phyloP scores from a whole-genome alignment of 2,888 invertebrate species.

The Agrotis puta region DNA sequence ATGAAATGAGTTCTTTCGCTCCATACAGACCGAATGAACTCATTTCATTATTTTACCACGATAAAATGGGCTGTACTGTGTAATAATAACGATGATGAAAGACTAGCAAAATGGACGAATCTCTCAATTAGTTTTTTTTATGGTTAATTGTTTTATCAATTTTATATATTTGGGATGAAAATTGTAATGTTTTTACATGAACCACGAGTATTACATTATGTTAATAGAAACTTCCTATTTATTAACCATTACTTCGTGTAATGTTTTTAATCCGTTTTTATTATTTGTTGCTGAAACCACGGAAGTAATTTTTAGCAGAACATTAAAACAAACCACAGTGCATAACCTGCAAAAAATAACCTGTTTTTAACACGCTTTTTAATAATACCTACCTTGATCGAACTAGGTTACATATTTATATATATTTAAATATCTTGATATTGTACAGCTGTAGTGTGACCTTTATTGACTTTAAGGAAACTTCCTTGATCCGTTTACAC shows the following conservation, averaged over 20 bases:
- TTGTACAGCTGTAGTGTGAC: background rate
- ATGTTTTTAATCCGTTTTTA: background rate
- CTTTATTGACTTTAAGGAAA: slow-evolving; percentile 2
- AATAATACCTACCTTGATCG: slow-evolving; percentile 10
- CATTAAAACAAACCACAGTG: slow-evolving; percentile 21
- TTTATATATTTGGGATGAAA: no score
- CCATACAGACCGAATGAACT: no score
- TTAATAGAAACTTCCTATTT: slow-evolving; percentile 31
- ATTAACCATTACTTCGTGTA: slow-evolving; percentile 19
- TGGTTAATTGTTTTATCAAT: no score
- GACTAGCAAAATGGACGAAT: no score
- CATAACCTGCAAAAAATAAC: slow-evolving; percentile 19
- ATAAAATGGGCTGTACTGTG: no score
- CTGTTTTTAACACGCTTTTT: slow-evolving; percentile 23
- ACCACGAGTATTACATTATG: background rate
- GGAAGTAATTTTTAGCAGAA: slow-evolving; percentile 34
- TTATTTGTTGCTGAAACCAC: slow-evolving; percentile 28
- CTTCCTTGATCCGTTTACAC: slow-evolving; percentile 18
- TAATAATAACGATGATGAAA: no score
- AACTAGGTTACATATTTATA: background rate
- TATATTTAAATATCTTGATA: slow-evolving; percentile 3
- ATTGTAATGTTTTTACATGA: no score
- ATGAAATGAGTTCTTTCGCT: no score
- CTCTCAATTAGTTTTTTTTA: no score
- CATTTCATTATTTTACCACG: no score